phyloP scores from a whole-genome alignment of 2,113 vertebrate species.

The Alethe castanea region DNA sequence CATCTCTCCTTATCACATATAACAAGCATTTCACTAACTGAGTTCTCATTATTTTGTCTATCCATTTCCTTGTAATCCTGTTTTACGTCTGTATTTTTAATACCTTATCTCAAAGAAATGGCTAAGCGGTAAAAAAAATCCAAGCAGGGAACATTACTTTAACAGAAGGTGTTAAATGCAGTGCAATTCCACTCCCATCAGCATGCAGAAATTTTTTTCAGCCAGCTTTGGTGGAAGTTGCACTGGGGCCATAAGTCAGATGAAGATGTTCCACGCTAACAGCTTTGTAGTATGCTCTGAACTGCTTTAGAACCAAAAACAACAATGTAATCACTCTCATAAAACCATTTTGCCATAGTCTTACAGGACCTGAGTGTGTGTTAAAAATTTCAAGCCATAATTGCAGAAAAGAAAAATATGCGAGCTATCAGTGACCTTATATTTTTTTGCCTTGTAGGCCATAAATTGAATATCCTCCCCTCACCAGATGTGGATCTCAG shows the following conservation, averaged over 20 bases:
- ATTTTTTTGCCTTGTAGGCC: background rate
- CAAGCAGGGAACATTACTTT: background rate
- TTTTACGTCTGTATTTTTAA: background rate
- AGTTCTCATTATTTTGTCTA: background rate
- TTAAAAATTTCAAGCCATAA: background rate
- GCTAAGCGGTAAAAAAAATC: background rate
- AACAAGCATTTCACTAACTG: background rate
- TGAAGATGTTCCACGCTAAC: background rate
- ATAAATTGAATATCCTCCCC: background rate
- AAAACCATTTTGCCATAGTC: background rate
- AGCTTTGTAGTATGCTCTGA: background rate
- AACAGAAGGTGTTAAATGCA: background rate
- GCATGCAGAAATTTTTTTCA: background rate
- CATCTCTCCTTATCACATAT: background rate
- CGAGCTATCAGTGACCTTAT: background rate
- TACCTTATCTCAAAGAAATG: background rate
- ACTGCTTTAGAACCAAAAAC: background rate
- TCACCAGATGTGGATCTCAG: background rate
- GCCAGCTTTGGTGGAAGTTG: background rate
- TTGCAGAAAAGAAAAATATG: background rate
- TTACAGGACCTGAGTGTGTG: background rate
- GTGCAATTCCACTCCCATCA: background rate
- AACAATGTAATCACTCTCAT: background rate
- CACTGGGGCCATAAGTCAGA: background rate
- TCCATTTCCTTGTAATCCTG: background rate